Evolutionary conservation across 2,888 invertebrate genomes (phyloP), one percentile per base, ranked within the genome.

Genomic region (Athalia rosae): DNA sequence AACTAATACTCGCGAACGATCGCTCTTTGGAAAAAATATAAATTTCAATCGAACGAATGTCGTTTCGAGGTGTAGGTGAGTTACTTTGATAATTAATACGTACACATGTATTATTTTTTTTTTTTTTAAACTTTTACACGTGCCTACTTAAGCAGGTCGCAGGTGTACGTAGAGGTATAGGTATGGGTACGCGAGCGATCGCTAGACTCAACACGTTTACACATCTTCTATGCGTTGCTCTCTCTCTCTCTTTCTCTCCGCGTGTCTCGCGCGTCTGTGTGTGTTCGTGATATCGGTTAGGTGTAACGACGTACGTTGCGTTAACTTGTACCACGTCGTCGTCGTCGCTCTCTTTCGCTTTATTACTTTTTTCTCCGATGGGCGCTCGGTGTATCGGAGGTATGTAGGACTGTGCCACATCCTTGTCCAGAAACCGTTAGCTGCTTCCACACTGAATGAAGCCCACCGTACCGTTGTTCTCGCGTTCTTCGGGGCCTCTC

Each of bases 361-460:
- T 28, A 6, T 43, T 48, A 9, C 11, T 48, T 62, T 56, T 28
- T 9, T 74, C n/a, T 74, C 43, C 64, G 8, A 67, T 66, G 67
- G 50, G 59, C 83, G 80, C 79, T 78, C 83, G 81, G 28, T 80
- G 84, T 82, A 85, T 83, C 86, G 82, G 84, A 86, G 88, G 88
- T 89, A 89, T 89, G 89, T 89, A 88, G 89, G 88, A 74, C 88
- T 89, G 89, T 88, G 89, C 88, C 86, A 89, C 89, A 88, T 89
- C 89, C 88, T 87, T 85, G 87, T 85, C 87, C 87, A 86, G 87
- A 87, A 89, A 89, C 88, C 89, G 89, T 89, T 89, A 89, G 84
- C 88, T 84, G 87, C 82, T 84, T 88, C 83, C 86, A 86, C 85
- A 85, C 87, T 88, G 84, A 87, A 88, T 87, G 86, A 84, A 86